Conservation (phyloP, 2,797 vertebrate species). For the Chanos chanos region DNA sequence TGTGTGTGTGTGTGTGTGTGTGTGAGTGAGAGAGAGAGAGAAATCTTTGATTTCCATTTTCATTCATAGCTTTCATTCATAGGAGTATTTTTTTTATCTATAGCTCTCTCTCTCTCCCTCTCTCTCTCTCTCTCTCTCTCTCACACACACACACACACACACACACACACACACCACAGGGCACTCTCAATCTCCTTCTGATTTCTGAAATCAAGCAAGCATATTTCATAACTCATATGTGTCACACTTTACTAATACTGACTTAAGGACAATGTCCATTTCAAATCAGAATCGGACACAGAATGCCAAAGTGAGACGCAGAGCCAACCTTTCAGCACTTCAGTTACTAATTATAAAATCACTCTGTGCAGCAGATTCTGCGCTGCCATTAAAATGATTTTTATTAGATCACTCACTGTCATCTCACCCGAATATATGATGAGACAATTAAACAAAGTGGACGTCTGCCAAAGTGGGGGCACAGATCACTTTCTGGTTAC, state of each 20-base stretch:
- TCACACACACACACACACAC: neutral
- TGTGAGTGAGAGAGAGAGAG: neutral
- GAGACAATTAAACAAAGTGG: constrained; percentile 37
- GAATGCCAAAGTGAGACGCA: constrained; percentile 54
- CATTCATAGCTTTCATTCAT: too few species aligned
- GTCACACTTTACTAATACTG: too few species aligned
- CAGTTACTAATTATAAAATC: constrained; percentile 72
- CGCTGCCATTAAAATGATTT: constrained; percentile 65
- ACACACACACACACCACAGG: neutral
- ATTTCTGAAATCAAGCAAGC: too few species aligned
- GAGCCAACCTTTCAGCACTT: constrained; percentile 57
- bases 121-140: neutral
- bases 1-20: too few species aligned
- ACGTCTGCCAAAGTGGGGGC: neutral
- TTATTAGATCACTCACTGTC: constrained; percentile 74
- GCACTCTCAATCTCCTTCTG: too few species aligned
- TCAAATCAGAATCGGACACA: too few species aligned
- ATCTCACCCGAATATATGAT: constrained; percentile 66
- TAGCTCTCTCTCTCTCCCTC: neutral
- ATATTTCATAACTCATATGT: too few species aligned
- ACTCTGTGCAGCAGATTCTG: constrained; percentile 70
- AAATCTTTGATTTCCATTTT: too few species aligned
- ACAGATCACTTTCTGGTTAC: neutral
- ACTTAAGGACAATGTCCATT: too few species aligned
- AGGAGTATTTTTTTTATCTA: too few species aligned